phyloP scores from a whole-genome alignment of 2,113 vertebrate species.

The Pygoscelis antarcticus region DNA sequence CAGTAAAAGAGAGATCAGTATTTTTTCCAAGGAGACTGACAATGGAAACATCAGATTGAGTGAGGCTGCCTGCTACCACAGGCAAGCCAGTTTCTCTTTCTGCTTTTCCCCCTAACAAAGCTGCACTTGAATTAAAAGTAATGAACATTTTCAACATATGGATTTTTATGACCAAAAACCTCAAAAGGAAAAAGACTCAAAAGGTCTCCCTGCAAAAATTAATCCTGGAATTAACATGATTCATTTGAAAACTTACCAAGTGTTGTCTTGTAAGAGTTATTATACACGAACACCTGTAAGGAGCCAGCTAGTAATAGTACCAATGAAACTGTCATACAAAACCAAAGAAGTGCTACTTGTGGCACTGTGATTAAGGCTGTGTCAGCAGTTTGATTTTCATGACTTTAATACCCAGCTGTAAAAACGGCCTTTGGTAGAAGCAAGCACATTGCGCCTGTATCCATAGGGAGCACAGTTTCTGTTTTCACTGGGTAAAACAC shows the following conservation, averaged over 20 bases:
- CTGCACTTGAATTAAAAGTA: not conserved
- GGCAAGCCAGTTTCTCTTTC: not conserved
- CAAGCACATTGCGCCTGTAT: not conserved
- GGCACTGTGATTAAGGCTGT: not conserved
- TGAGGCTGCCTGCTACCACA: not conserved
- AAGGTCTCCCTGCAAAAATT: conserved; percentile 13
- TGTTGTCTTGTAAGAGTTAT: not conserved
- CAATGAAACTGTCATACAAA: not conserved
- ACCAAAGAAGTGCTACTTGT: conserved; percentile 40
- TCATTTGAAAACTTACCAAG: conserved; percentile 19
- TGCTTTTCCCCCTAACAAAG: not conserved
- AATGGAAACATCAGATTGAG: not conserved
- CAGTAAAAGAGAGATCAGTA: not conserved
- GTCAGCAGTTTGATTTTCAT: conserved; percentile 44
- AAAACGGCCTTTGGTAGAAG: not conserved
- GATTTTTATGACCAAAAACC: conserved; percentile 25
- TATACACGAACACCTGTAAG: not conserved
- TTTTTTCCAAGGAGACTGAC: not conserved
- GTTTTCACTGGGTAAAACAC: not conserved
- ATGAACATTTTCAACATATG: conserved; percentile 9
- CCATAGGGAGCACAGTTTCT: not conserved
- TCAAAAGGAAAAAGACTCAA: not conserved
- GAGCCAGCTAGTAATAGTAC: not conserved
- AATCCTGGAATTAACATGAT: not conserved
- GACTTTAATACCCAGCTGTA: conserved; percentile 33